A percentile compares a stretch with the other conserved stretches of the same genome.
Evolutionary conservation across 2,888 invertebrate species (phyloP).

Genomic region (Zeuzera pyrina): DNA sequence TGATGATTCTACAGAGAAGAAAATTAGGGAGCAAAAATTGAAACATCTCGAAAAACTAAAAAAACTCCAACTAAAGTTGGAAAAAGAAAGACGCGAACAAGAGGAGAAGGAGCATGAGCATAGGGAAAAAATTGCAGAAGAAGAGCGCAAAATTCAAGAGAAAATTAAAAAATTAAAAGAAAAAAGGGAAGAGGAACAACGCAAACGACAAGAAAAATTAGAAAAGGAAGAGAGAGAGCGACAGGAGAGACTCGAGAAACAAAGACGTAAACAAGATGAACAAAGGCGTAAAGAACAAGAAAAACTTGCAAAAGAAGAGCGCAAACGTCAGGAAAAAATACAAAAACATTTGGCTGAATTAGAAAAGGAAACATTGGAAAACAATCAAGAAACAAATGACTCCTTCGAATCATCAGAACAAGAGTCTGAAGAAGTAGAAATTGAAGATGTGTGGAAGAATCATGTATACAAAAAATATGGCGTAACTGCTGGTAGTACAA

Average conservation of each 20-base stretch:
- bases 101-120: slow-evolving; percentile 22
- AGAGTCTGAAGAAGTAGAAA: slow-evolving; percentile 34
- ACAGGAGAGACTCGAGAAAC: slow-evolving; percentile 4
- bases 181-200: slow-evolving; percentile 20
- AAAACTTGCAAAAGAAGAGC: slow-evolving; percentile 11
- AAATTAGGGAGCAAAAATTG: slow-evolving; percentile 22
- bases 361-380: slow-evolving; percentile 26
- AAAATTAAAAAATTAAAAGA: slow-evolving; percentile 11
- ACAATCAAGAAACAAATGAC: slow-evolving; percentile 12
- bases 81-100: slow-evolving; percentile 17
- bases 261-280: slow-evolving; percentile 6
- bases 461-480: slow-evolving; percentile 51
- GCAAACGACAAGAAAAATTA: slow-evolving; percentile 23
- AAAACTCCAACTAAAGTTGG: slow-evolving; percentile 27
- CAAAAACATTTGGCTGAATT: slow-evolving; percentile 15
- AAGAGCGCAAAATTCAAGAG: slow-evolving; percentile 23
- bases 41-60: slow-evolving; percentile 33
- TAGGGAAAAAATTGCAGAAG: slow-evolving; percentile 29
- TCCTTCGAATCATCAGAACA: slow-evolving; percentile 31
- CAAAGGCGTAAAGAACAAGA: slow-evolving; percentile 7
- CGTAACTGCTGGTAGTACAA: slow-evolving; percentile 34
- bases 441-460: slow-evolving; percentile 54
- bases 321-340: slow-evolving; percentile 12
- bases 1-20: slow-evolving; percentile 17
- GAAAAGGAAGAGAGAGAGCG: slow-evolving; percentile 24